phyloP scores from a whole-genome alignment of 2,113 vertebrate species.

The Strix aluco region DNA sequence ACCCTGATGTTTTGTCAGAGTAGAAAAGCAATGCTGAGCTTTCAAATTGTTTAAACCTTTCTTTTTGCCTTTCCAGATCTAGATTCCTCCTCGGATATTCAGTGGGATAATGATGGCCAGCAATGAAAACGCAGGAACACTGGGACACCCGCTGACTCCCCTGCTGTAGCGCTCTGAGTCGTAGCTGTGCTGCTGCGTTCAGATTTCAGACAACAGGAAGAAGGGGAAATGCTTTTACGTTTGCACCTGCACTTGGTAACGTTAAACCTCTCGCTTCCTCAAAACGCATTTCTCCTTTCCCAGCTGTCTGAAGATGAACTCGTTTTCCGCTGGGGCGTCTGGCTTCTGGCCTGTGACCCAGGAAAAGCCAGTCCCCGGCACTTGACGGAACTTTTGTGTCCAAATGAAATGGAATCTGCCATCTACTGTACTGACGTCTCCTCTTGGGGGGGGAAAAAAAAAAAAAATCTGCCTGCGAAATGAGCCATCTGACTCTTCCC shows the following conservation, averaged over 20 bases:
- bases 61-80: slow-evolving; percentile 59
- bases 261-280: neutral
- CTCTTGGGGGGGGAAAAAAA: neutral
- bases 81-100: neutral
- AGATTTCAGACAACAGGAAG: neutral
- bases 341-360: neutral
- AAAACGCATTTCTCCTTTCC: neutral
- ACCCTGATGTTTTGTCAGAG: neutral
- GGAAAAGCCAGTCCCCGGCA: neutral
- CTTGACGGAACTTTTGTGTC: neutral
- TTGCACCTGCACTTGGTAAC: slow-evolving; percentile 70
- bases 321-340: fast-evolving
- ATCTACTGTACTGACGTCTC: neutral
- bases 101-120: neutral
- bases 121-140: neutral
- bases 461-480: neutral
- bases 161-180: neutral
- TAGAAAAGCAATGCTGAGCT: neutral
- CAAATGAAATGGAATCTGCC: neutral
- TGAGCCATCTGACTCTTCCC: neutral
- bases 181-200: neutral
- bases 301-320: neutral
- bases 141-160: neutral
- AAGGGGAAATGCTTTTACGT: neutral
- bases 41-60: neutral